Evolutionary conservation across 1,140 invertebrate genomes (phyloP), one percentile per base, ranked within the genome.

Genomic region (Cyclargus thomasi): DNA sequence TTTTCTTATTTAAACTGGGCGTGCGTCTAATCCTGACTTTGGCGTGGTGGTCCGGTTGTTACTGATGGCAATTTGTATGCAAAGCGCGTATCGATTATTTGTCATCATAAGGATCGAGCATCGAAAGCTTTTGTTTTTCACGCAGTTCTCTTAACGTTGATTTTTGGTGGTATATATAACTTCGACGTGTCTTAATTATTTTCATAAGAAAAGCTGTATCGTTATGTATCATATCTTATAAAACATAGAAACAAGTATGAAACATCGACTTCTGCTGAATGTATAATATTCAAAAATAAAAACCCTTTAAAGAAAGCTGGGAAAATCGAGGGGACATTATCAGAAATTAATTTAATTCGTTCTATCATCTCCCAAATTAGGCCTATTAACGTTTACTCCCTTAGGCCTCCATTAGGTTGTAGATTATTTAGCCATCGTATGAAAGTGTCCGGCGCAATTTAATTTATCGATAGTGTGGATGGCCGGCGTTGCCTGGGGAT

Each of bases 381-480:
- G 74, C 70, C 79, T 75, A 81, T 83, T 81, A 79, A 73, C 65
- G 65, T 67, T 59, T 64, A 65, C 53, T 71, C 71, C 74, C 75
- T 69, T 72, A 76, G 59, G 67, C 70, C 69, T 68, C 68, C 69
- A 64, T 74, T 76, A 74, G 70, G 72, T 77, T 79, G 72, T 73
- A 68, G 76, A 81, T 82, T 82, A 82, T 83, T 83, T 80, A 81
- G 73, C 77, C 71, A 83, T 83, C 80, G 82, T 78, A 78, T 75
- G 76, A 73, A 75, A 75, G 69, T 72, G 74, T 72, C 68, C 66
- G 67, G 74, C 71, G 73, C 80, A 84, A 84, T 84, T 86, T 82
- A 83, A 86, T 86, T 84, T 82, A 86, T 83, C 75, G 74, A 77
- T 73, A 69, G 64, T 65, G 67, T 65, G 20, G 18, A 59, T 59